phyloP scores from a whole-genome alignment of 2,888 invertebrate species.

The Autographa gamma region DNA sequence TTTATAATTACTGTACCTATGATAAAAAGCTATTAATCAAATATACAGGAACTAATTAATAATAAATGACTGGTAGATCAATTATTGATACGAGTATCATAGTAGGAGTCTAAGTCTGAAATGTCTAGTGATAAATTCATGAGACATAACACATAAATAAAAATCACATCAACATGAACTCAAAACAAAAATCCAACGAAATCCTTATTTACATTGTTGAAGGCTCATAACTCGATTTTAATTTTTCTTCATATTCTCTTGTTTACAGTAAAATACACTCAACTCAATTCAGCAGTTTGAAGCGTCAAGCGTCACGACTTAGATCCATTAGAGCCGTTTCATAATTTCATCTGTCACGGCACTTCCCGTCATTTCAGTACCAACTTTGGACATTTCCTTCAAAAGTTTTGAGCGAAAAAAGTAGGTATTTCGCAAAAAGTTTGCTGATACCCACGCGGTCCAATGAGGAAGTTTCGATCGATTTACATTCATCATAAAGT shows the following conservation, averaged over 20 bases:
- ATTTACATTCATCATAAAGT: slow-evolving; percentile 70
- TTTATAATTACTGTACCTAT: no score
- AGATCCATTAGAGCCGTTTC: slow-evolving; percentile 51
- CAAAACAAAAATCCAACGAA: background rate
- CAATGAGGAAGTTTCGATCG: slow-evolving; percentile 73
- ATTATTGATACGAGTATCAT: no score
- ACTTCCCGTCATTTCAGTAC: slow-evolving; percentile 54
- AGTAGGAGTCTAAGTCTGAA: no score
- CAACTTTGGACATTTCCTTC: slow-evolving; percentile 56
- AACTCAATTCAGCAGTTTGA: slow-evolving; percentile 9
- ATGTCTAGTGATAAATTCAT: no score
- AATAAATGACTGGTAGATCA: no score
- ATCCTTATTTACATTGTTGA: background rate
- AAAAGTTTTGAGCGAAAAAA: slow-evolving; percentile 61
- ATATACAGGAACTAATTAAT: no score
- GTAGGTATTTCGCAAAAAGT: slow-evolving; percentile 54
- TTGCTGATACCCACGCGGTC: slow-evolving; percentile 61
- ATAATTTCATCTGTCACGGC: slow-evolving; percentile 51
- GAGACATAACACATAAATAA: background rate
- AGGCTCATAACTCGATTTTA: background rate
- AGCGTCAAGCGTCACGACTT: slow-evolving; percentile 36
- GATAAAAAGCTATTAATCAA: no score
- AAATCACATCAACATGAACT: background rate
- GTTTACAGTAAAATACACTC: slow-evolving; percentile 4
- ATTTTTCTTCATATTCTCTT: background rate